These are phyloP conservation scores for Pitangus sulphuratus DNA, from an alignment of 2,797 vertebrate species.

Conservation along the genomic window DNA sequence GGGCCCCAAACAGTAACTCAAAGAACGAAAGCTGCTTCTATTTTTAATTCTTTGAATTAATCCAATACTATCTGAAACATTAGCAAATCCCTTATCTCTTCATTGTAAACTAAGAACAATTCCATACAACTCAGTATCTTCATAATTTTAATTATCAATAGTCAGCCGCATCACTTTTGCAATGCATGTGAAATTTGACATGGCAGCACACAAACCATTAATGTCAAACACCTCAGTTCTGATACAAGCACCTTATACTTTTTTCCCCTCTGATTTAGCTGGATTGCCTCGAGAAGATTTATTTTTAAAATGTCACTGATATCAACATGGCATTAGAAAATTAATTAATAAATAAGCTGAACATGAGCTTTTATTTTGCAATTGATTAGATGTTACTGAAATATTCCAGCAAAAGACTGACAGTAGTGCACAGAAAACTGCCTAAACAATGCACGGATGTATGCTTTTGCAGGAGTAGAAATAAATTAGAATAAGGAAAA, in stretches of 20 bases:
- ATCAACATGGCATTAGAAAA: neutral
- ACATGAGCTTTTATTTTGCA: neutral
- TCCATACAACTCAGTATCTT: neutral
- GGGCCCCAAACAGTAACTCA: neutral
- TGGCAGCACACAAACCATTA: neutral
- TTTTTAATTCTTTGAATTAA: conserved; percentile 3
- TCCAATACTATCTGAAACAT: neutral
- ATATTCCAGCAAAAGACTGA: neutral
- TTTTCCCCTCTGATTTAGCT: neutral
- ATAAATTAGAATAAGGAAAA: neutral
- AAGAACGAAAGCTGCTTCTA: conserved; percentile 1
- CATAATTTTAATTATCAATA: neutral
- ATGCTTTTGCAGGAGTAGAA: neutral
- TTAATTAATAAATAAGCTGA: neutral
- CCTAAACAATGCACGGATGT: neutral
- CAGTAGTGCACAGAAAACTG: neutral
- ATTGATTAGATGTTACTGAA: neutral
- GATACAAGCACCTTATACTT: neutral
- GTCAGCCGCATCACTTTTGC: neutral
- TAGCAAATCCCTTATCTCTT: neutral
- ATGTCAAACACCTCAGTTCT: neutral
- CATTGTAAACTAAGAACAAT: neutral
- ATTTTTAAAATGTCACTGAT: neutral
- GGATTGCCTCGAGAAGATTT: neutral
- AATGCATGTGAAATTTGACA: neutral